Evolutionary conservation across 2,888 invertebrate species (phyloP).

Genomic region (Ichneumoninae sp.): DNA sequence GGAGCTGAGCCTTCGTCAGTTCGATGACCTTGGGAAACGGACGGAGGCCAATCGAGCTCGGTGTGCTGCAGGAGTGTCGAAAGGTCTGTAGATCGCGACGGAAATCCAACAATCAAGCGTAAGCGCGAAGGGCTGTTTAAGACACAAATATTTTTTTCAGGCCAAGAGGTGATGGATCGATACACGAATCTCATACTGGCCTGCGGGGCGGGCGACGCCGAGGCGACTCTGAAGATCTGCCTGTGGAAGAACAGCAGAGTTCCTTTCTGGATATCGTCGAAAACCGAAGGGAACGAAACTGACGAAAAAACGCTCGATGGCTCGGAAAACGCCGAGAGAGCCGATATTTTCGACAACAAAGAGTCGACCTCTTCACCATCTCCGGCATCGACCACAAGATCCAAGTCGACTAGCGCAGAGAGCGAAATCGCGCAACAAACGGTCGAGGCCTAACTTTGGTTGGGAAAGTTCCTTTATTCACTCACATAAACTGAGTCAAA

Average conservation of each 20-base stretch:
- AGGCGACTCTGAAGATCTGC: constrained; percentile 84
- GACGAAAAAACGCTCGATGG: background rate
- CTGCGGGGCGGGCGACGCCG: constrained; percentile 80
- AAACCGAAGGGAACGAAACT: background rate
- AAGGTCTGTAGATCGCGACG: constrained; percentile 67
- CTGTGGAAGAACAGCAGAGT: constrained; percentile 85
- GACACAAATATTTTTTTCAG: constrained; percentile 75
- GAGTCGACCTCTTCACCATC: background rate
- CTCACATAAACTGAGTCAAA: constrained; percentile 7
- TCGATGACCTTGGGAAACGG: constrained; percentile 64
- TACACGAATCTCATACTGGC: constrained; percentile 84
- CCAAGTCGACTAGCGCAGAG: background rate
- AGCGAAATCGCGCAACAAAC: background rate
- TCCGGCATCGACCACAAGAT: background rate
- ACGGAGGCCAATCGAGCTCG: constrained; percentile 74
- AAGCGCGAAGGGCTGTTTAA: background rate
- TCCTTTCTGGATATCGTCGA: constrained; percentile 84
- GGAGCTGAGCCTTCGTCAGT: constrained; percentile 72
- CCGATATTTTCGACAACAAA: background rate
- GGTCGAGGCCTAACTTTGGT: background rate
- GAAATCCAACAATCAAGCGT: background rate
- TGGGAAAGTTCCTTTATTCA: constrained; percentile 22
- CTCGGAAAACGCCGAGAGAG: background rate
- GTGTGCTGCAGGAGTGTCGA: constrained; percentile 75
- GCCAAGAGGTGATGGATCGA: constrained; percentile 85